Evolutionary conservation across 2,797 vertebrate genomes (phyloP), one percentile per base, ranked within the genome.

Genomic region (Malurus splendens): DNA sequence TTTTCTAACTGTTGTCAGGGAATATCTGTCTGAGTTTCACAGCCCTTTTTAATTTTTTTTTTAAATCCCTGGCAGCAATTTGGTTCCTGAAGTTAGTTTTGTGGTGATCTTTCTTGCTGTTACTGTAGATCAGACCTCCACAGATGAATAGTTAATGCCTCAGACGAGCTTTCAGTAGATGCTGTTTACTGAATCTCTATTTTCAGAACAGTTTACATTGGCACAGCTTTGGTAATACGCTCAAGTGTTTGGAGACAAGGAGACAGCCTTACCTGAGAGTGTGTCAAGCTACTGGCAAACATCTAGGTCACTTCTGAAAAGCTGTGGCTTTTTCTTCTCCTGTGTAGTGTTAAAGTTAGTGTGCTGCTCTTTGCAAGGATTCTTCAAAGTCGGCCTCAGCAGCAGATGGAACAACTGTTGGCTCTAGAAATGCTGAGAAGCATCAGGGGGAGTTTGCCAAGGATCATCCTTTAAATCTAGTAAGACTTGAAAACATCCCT

Each of bases 401-500:
- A 86, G 91, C 94, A 94, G 95, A 95, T 95, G 93, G 94, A 89
- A 95, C 91, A 93, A 94, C 82, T 89, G 91, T 93, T 96, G 94
- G 94, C 93, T 95, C 85, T 92, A 79, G 89, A 89, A 94, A 54
- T 79, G 88, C 91, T 92, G 90, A 95, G 90, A 96, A 93, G 87
- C 88, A 87, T 92, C 90, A 86, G 60, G 52, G 90, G 61, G 88
- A 90, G 93, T 82, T 92, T 95, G 95, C 95, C 94, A 95, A 95
- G 80, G 93, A 95, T 95, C 96, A 89, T 95, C 93, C 82, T 96
- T 93, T 96, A 95, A 96, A 95, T 95, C 92, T 89, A 93, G 91
- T 61, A 95, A 95, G 91, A 92, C 91, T 92, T 86, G 88, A 96
- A 91, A 90, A 89, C 90, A 93, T 92, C 91, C 67, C 87, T 83